Base-by-base conservation (phyloP, 2,797 vertebrate species). In the Eremophila alpestris region DNA sequence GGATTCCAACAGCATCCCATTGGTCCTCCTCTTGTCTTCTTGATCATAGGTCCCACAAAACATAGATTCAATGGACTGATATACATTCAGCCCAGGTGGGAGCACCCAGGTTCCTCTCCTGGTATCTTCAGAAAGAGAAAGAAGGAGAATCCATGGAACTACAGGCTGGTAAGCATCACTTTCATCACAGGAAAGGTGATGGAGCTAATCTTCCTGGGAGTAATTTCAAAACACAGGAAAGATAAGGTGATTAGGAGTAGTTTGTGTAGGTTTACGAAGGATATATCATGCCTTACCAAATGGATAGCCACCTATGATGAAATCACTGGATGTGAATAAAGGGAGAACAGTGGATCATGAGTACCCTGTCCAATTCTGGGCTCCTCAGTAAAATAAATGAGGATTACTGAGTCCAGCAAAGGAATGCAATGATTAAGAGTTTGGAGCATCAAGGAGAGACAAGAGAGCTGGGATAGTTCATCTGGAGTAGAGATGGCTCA, bases 11-110 rank as follows among this genome's bases (percentile, higher is more conserved):
- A 41, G 17, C 21, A 62, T 41, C 21, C 3, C 1, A 1, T 54
- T 46, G 29, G 23, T 85, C 10, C 16, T 26, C 8, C 51, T 60
- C n/a, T 60, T 45, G 34, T 62, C 14, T 34, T 69, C 21, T 62
- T 0, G 0, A 21, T 69, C 41, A 26, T 15, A 55, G 9, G 26
- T 41, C 41, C 24, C 0, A 0, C 12, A 69, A 77, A 77, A 26
- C 34, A 54, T 2, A 30, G 29, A 54, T 74, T 29, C 30, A 40
- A 4, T 18, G 43, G 10, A 45, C 10, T 45, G 52, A 26, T 23
- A 27, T 13, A 15, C 0, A 1, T 24, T 30, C 26, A 62, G 7
- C 4, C 41, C 24, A 8, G 11, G 24, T 69, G 40, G 24, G 30
- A 69, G 5, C 12, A 20, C 11, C 20, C 24, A 40, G 24, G 24